These are phyloP conservation scores for Eublepharis macularius DNA, from an alignment of 2,113 vertebrate species.

Conservation along the genomic window DNA sequence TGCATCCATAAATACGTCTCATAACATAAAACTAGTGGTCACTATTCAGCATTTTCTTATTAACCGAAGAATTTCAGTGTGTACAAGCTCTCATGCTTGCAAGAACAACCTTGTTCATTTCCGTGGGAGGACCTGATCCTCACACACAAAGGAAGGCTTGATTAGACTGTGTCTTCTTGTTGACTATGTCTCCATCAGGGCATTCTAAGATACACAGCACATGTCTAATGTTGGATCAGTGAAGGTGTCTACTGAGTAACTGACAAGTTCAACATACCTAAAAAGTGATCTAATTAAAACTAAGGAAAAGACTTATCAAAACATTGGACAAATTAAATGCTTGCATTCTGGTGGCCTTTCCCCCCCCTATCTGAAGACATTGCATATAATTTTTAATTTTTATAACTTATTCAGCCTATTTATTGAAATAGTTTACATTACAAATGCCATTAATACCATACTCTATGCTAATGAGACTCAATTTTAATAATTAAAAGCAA, in stretches of 20 bases:
- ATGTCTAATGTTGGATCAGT: not conserved
- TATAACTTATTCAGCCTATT: conserved; percentile 34
- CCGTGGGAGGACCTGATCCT: not conserved
- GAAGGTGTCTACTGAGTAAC: not conserved
- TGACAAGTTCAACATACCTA: not conserved
- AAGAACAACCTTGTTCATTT: not conserved
- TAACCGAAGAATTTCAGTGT: not conserved
- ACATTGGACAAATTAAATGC: conserved; percentile 18
- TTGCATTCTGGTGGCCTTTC: conserved; percentile 3
- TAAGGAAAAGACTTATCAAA: conserved; percentile 4
- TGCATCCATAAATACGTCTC: not conserved
- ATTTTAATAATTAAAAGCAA: conserved; percentile 47
- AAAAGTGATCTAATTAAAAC: conserved; percentile 2
- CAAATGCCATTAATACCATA: conserved; percentile 35
- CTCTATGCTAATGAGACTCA: conserved; percentile 35
- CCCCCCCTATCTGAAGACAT: not conserved
- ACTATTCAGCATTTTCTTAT: not conserved
- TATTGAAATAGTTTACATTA: conserved; percentile 47
- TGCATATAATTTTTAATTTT: conserved; percentile 46
- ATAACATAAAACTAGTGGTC: not conserved
- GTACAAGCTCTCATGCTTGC: not conserved
- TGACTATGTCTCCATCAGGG: not conserved
- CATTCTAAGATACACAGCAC: not conserved
- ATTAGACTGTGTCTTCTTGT: not conserved
- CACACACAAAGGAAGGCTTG: not conserved